Base-by-base conservation (phyloP, 1,140 invertebrate species). In the Drosophila kanapiae region DNA sequence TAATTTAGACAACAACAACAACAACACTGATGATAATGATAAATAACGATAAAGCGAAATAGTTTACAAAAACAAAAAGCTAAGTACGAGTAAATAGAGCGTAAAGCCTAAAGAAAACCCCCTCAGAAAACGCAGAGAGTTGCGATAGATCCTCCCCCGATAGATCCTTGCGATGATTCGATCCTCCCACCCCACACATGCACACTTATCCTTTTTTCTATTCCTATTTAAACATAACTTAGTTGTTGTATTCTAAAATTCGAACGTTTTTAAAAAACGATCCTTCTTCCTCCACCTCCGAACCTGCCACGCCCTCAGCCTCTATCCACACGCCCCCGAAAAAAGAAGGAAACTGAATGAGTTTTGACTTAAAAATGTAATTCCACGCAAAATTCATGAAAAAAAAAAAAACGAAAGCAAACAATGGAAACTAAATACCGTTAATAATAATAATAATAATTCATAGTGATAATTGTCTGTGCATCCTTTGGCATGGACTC, bases 321-420 rank as follows among this genome's bases (percentile, higher is more conserved):
- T 75, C 37, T 37, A 23, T n/a, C 18, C 33, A 38, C 53, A 14
- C 67, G 51, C 27, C 53, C 51, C 61, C 31, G 40, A 70, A 67
- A 48, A 82, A 38, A 53, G 43, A 31, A 88, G 71, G 62, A 45
- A 64, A 57, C 61, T 80, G 69, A 71, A 87, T 87, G 83, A 88
- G 84, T 88, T 90, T 90, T 90, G 85, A 90, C 81, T 84, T 91
- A 85, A 84, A 74, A 90, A 84, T 88, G 74, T 90, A 91, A 90
- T 90, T 90, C 82, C 85, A 90, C 81, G 60, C 57, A 78, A 83
- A 88, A 67, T 82, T 90, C 78, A 88, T 85, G 63, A 65, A 76
- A 84, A 80, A 78, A 49, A 60, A 45, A 58, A 61, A 60, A 40
- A 53, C n/a, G 48, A 35, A 77, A 60, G 45, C 18, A n/a, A 54